These are phyloP conservation scores for Spea bombifrons DNA, from an alignment of 2,113 vertebrate species.

Conservation along the genomic window DNA sequence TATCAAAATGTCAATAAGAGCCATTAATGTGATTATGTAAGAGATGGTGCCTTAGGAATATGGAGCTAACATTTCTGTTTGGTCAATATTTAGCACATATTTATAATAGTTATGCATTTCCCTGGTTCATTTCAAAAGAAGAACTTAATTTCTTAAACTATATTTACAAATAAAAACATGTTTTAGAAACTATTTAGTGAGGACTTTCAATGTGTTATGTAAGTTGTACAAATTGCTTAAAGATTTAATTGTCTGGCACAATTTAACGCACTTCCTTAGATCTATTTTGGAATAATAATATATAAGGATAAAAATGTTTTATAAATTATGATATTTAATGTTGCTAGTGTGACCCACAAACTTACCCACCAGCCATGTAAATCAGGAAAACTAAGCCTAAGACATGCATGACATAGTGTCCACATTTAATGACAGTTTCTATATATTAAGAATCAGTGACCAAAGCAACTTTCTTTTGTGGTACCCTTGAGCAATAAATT, in stretches of 20 bases:
- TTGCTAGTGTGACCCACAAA: background rate
- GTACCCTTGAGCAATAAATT: background rate
- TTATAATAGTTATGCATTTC: background rate
- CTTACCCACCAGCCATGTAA: background rate
- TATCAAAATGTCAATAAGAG: background rate
- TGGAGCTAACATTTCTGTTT: background rate
- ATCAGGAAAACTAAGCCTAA: background rate
- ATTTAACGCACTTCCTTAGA: background rate
- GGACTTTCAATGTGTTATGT: background rate
- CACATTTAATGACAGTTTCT: background rate
- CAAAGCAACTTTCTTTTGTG: background rate
- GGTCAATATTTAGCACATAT: background rate
- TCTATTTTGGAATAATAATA: background rate
- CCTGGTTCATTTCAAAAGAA: background rate
- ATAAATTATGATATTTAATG: background rate
- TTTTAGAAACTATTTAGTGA: background rate
- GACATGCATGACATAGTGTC: background rate
- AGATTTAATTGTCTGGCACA: no score
- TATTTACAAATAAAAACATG: background rate
- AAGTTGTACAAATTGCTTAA: no score
- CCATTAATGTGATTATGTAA: background rate
- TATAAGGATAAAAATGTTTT: background rate
- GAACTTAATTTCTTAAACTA: background rate
- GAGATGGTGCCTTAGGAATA: constrained; percentile 9
- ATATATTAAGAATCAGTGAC: background rate